Conservation (phyloP, 1,140 invertebrate species). For the Harpegnathos saltator region DNA sequence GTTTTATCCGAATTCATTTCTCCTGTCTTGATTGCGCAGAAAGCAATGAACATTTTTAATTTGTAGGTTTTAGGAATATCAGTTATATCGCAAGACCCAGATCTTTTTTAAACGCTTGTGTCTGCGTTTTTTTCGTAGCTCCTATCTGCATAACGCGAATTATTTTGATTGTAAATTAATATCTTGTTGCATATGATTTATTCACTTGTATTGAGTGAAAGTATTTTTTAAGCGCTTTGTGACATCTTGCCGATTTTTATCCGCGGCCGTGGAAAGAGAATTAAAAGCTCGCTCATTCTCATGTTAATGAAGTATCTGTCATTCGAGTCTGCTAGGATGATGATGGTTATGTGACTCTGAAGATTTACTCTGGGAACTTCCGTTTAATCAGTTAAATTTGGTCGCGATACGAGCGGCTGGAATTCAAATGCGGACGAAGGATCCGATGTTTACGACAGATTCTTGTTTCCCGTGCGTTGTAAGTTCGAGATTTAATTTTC, state of each 20-base stretch:
- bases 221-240: neutral
- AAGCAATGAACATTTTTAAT: no score
- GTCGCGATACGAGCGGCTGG: constrained; percentile 11
- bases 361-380: constrained; percentile 32
- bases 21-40: no score
- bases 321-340: neutral
- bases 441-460: constrained; percentile 69
- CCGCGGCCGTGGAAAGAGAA: no score
- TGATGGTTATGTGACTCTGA: constrained; percentile 41
- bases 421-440: constrained; percentile 36
- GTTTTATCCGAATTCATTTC: no score
- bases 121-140: no score
- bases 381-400: constrained; percentile 53
- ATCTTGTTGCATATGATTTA: no score
- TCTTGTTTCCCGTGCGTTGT: constrained; percentile 13
- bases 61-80: no score
- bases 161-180: no score
- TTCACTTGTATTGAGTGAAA: no score
- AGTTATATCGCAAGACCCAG: no score
- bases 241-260: constrained; percentile 19
- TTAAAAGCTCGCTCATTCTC: constrained; percentile 18
- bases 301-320: constrained; percentile 15
- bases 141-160: no score
- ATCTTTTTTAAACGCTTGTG: no score
- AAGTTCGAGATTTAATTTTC: constrained; percentile 67